A percentile compares a stretch with the other conserved stretches of the same genome.
These are phyloP conservation scores for Galeopsomyia nigrocyanea DNA, from an alignment of 2,888 invertebrate genomes.

Conservation along the genomic window DNA sequence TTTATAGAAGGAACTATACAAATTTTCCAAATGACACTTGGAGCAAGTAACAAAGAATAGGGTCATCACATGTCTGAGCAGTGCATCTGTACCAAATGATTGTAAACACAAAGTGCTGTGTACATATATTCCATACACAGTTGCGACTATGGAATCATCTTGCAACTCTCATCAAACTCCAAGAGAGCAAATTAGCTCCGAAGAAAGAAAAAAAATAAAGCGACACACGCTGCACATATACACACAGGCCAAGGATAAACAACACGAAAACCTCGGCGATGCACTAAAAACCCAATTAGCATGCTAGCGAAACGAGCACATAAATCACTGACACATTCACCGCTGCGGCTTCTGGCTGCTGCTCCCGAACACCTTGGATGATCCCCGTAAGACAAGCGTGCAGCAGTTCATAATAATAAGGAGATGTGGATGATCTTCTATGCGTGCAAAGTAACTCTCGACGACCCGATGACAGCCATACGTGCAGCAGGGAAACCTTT, in stretches of 20 bases:
- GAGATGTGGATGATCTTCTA: no score
- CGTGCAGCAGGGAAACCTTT: no score
- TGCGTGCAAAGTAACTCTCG: no score
- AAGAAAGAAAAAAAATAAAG: no score
- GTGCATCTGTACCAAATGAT: neutral
- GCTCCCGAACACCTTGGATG: constrained; percentile 11
- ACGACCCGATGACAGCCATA: no score
- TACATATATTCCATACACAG: no score
- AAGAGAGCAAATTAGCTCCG: neutral
- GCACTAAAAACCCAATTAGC: constrained; percentile 6
- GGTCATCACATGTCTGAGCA: neutral
- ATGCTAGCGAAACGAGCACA: neutral
- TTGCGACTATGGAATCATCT: no score
- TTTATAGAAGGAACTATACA: no score
- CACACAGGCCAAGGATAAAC: constrained; percentile 8
- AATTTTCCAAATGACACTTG: no score
- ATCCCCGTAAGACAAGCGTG: neutral
- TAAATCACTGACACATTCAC: constrained; percentile 31
- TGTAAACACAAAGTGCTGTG: neutral
- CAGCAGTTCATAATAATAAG: constrained; percentile 23
- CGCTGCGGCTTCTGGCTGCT: constrained; percentile 17
- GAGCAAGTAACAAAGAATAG: no score
- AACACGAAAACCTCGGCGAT: neutral
- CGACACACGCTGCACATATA: neutral
- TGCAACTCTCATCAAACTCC: no score